A percentile compares a stretch with the other conserved stretches of the same genome.
These are phyloP conservation scores for Malacosoma neustria DNA, from an alignment of 2,888 invertebrate genomes.

Conservation along the genomic window DNA sequence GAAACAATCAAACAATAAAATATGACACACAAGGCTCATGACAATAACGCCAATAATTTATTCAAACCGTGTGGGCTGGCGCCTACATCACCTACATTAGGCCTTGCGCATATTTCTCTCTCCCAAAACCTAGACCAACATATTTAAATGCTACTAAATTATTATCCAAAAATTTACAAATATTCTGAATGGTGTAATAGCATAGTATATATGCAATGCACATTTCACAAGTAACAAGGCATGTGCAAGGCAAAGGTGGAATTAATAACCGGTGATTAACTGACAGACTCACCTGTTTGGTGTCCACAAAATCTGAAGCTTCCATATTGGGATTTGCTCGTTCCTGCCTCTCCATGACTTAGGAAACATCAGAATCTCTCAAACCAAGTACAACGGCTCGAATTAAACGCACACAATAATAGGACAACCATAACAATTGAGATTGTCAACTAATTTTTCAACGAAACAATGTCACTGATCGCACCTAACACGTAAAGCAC, in stretches of 20 bases:
- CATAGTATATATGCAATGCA: too few species aligned
- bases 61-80: constrained; percentile 63
- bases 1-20: constrained; percentile 21
- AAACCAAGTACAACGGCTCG: constrained; percentile 47
- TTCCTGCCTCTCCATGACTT: constrained; percentile 65
- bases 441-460: constrained; percentile 58
- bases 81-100: constrained; percentile 57
- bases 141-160: neutral
- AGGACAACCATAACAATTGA: constrained; percentile 66
- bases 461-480: constrained; percentile 70
- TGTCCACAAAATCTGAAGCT: constrained; percentile 76
- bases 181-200: too few species aligned
- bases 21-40: constrained; percentile 50
- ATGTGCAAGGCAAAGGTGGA: constrained; percentile 35
- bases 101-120: constrained; percentile 47
- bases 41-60: constrained; percentile 65
- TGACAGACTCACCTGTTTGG: constrained; percentile 76
- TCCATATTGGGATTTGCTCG: constrained; percentile 76
- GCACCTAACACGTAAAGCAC: constrained; percentile 54
- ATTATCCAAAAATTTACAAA: too few species aligned
- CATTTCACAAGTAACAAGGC: constrained; percentile 26
- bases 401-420: constrained; percentile 45
- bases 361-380: constrained; percentile 69
- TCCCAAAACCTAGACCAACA: too few species aligned
- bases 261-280: constrained; percentile 55